These are phyloP conservation scores for Panagrolaimus sp. DNA, from an alignment of 1,140 invertebrate species.

Conservation along the genomic window DNA sequence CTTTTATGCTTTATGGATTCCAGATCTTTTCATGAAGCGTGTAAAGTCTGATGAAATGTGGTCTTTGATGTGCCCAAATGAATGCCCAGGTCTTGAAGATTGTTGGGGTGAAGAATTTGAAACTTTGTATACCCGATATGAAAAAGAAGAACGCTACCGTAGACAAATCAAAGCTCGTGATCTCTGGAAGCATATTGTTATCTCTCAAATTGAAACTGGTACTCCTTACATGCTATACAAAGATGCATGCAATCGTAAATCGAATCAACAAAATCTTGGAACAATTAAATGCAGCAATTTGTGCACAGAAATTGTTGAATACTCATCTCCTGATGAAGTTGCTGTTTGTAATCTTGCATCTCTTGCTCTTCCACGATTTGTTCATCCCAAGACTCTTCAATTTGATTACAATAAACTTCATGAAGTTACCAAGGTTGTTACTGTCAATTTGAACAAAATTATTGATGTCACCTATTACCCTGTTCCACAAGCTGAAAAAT, in stretches of 20 bases:
- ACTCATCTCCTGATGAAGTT: conserved; percentile 76
- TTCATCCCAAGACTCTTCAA: conserved; percentile 67
- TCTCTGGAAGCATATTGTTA: conserved; percentile 86
- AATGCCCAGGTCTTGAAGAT: conserved; percentile 80
- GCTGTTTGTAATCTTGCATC: conserved; percentile 97
- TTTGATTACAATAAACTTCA: conserved; percentile 85
- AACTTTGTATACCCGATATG: conserved; percentile 78
- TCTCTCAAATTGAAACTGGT: conserved; percentile 94
- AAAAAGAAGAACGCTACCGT: conserved; percentile 72
- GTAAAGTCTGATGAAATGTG: conserved; percentile 79
- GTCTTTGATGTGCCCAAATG: conserved; percentile 91
- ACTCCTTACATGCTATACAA: conserved; percentile 79
- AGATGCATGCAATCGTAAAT: conserved; percentile 89
- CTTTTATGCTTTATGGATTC: conserved; percentile 94
- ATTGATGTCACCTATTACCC: conserved; percentile 96
- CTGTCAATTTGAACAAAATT: conserved; percentile 62
- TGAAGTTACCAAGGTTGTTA: conserved; percentile 78
- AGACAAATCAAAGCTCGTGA: conserved; percentile 76
- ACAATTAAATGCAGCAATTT: conserved; percentile 96
- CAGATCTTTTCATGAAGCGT: conserved; percentile 93
- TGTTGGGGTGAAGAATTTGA: conserved; percentile 91
- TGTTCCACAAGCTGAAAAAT: conserved; percentile 70
- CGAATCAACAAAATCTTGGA: conserved; percentile 95
- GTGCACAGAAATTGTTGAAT: conserved; percentile 95
- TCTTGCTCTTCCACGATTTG: conserved; percentile 90